Evolutionary conservation across 1,140 invertebrate species (phyloP).

Genomic region (Gonatopus flavifemur): DNA sequence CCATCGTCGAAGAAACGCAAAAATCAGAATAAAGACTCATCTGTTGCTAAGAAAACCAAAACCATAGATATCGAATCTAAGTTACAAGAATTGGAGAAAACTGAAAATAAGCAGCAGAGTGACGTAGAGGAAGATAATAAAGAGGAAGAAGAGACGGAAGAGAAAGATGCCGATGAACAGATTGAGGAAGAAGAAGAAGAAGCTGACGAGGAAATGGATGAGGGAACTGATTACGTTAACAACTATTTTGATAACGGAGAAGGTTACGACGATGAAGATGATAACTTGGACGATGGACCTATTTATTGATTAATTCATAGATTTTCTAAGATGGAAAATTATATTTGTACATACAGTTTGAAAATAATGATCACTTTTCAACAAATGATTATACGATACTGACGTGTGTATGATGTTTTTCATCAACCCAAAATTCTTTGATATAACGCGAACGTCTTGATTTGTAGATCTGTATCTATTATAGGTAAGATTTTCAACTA

Average conservation of each 20-base stretch:
- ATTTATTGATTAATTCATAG: slow-evolving; percentile 56
- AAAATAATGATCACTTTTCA: too few species aligned
- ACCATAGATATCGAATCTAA: slow-evolving; percentile 53
- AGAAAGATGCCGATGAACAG: slow-evolving; percentile 51
- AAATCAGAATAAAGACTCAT: slow-evolving; percentile 25
- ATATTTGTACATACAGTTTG: not conserved
- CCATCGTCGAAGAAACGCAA: slow-evolving; percentile 46
- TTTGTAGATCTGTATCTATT: too few species aligned
- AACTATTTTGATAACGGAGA: slow-evolving; percentile 89
- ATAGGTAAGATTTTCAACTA: too few species aligned
- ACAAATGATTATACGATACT: too few species aligned
- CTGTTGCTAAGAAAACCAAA: slow-evolving; percentile 31
- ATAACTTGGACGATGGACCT: slow-evolving; percentile 79
- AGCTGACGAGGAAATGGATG: slow-evolving; percentile 69
- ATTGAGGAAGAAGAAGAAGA: slow-evolving; percentile 54
- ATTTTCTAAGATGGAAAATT: not conserved
- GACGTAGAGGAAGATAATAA: slow-evolving; percentile 56
- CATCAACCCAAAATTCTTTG: too few species aligned
- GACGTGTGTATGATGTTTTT: too few species aligned
- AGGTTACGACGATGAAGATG: slow-evolving; percentile 82
- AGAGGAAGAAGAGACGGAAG: slow-evolving; percentile 60
- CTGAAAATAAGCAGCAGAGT: slow-evolving; percentile 54
- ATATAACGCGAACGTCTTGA: too few species aligned
- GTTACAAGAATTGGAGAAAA: slow-evolving; percentile 65
- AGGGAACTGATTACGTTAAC: slow-evolving; percentile 77